Conservation (phyloP, 2,888 invertebrate species). For the Sminthurides aquaticus region DNA sequence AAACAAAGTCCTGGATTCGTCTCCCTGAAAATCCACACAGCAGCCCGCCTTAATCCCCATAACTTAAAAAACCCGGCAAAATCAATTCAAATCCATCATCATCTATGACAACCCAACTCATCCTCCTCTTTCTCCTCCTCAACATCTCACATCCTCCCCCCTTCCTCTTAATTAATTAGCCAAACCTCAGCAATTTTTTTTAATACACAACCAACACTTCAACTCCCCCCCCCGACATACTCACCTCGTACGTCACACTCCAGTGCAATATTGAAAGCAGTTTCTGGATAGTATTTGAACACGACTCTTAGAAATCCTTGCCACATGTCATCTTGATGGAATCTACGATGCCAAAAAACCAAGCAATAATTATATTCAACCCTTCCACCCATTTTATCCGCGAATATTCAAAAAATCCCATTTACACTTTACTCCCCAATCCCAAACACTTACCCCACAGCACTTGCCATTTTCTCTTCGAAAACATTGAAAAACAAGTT, state of each 20-base stretch:
- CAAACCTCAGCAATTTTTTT: too few relatives aligned
- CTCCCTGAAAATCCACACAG: neutral
- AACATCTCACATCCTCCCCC: too few relatives aligned
- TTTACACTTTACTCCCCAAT: too few relatives aligned
- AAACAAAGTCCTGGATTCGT: neutral
- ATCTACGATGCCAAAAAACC: neutral
- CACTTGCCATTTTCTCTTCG: neutral
- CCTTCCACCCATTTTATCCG: too few relatives aligned
- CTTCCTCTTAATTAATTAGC: too few relatives aligned
- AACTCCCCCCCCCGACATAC: neutral
- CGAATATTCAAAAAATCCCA: too few relatives aligned
- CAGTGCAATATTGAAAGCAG: constrained; percentile 11
- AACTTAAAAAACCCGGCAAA: too few relatives aligned
- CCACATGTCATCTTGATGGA: constrained; percentile 13
- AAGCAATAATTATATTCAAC: neutral
- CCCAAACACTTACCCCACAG: neutral
- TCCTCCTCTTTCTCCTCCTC: too few relatives aligned
- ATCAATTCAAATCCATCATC: too few relatives aligned
- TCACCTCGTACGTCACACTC: constrained; percentile 8
- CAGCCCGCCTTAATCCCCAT: too few relatives aligned
- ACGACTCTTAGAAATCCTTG: neutral
- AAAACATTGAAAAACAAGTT: neutral
- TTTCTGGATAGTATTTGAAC: neutral
- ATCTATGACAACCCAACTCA: too few relatives aligned
- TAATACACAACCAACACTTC: neutral